Conservation (phyloP, 2,797 vertebrate species). For the Darevskia mixta region DNA sequence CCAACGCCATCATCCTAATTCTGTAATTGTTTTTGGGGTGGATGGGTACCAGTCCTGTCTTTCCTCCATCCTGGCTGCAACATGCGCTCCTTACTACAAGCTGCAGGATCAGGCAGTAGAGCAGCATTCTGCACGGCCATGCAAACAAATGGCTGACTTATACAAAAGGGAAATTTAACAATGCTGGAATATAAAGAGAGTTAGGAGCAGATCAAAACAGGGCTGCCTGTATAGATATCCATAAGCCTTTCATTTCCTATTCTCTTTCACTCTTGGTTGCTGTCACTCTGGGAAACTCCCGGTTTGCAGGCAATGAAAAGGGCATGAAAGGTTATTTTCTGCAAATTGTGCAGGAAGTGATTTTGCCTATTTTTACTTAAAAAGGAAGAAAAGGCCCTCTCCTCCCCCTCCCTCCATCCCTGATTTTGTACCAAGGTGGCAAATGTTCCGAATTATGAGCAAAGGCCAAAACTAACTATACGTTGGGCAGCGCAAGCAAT, state of each 20-base stretch:
- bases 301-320: slow-evolving; percentile 63
- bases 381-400: slow-evolving; percentile 28
- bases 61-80: too few species aligned
- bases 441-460: background rate
- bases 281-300: slow-evolving; percentile 63
- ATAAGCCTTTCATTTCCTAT: slow-evolving; percentile 57
- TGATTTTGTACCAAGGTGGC: background rate
- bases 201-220: slow-evolving; percentile 28
- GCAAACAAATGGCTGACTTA: slow-evolving; percentile 25
- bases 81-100: too few species aligned
- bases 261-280: slow-evolving; percentile 64
- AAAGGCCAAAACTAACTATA: slow-evolving; percentile 17
- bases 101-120: background rate
- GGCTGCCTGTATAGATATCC: slow-evolving; percentile 49
- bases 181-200: slow-evolving; percentile 30
- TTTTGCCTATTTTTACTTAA: slow-evolving; percentile 37
- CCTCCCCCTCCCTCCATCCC: slow-evolving; percentile 13
- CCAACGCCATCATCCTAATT: background rate
- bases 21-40: too few species aligned
- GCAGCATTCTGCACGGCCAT: background rate
- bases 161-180: slow-evolving; percentile 9
- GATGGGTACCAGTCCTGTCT: too few species aligned
- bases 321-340: slow-evolving; percentile 60
- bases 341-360: slow-evolving; percentile 51
- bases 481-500: background rate